Conservation (phyloP, 1,140 invertebrate genomes). For the Thaumetopoea pityocampa region DNA sequence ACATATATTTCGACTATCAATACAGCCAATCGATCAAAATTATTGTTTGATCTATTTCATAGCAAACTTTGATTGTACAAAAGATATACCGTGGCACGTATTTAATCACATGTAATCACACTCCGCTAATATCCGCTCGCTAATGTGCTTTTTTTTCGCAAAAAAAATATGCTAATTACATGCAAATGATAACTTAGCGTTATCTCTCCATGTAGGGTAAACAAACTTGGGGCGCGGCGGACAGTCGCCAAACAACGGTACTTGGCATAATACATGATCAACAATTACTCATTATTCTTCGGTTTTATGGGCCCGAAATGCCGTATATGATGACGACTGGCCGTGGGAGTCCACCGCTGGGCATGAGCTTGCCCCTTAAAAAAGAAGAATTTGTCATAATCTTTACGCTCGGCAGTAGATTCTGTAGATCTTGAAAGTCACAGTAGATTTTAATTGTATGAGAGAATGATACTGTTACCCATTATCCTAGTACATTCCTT, state of each 20-base stretch:
- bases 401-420: too few relatives aligned
- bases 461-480: too few relatives aligned
- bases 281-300: slow-evolving; percentile 2
- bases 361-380: too few relatives aligned
- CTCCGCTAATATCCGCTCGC: slow-evolving; percentile 1
- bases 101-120: slow-evolving; percentile 6
- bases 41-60: slow-evolving; percentile 1
- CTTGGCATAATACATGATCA: slow-evolving; percentile 24
- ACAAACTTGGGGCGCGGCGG: slow-evolving; percentile 27
- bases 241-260: slow-evolving; percentile 36
- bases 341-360: slow-evolving; percentile 10
- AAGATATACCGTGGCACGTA: slow-evolving; percentile 8
- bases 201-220: slow-evolving; percentile 28
- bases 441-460: too few relatives aligned
- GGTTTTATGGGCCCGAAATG: slow-evolving; percentile 2
- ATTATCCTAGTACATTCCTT: too few relatives aligned
- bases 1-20: too few relatives aligned
- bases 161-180: slow-evolving; percentile 38
- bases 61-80: slow-evolving; percentile 9
- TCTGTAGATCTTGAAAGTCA: too few relatives aligned
- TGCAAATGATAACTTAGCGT: slow-evolving; percentile 29
- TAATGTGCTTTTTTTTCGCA: slow-evolving; percentile 12
- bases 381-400: too few relatives aligned
- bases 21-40: slow-evolving; percentile 1
- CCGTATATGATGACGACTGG: background rate